Conservation (phyloP, 2,113 vertebrate genomes). For the Syngnathus typhle region DNA sequence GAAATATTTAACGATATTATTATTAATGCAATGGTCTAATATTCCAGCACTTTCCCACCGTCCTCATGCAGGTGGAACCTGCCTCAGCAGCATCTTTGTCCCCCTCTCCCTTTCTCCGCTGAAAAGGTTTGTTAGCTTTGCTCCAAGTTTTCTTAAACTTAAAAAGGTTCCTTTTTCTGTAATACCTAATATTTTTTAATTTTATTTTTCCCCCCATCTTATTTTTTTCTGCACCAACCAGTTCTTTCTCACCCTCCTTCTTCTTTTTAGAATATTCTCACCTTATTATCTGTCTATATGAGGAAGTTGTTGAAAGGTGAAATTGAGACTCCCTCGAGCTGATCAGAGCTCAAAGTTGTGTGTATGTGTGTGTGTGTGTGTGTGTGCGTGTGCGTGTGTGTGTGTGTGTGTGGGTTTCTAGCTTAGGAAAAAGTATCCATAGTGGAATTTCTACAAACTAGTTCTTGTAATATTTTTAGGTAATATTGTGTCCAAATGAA, state of each 20-base stretch:
- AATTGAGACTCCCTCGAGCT: background rate
- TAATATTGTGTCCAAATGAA: too few relatives aligned
- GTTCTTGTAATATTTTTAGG: too few relatives aligned
- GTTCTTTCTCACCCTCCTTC: background rate
- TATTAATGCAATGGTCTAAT: background rate
- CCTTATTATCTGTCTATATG: background rate
- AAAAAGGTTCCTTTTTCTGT: too few relatives aligned
- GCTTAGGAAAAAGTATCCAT: too few relatives aligned
- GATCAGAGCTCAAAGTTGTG: background rate
- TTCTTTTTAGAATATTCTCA: background rate
- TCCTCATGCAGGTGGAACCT: background rate
- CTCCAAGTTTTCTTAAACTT: too few relatives aligned
- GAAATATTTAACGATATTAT: background rate
- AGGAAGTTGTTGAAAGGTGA: background rate
- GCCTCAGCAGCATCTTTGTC: background rate
- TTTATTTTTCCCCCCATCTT: background rate
- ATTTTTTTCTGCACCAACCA: background rate
- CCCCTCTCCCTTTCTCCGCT: too few relatives aligned
- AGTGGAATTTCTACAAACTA: too few relatives aligned
- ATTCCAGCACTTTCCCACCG: too few relatives aligned
- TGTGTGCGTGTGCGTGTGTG: too few relatives aligned
- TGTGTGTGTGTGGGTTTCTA: too few relatives aligned
- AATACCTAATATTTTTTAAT: too few relatives aligned
- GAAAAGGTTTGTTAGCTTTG: background rate
- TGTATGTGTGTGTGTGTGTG: background rate